Evolutionary conservation across 2,888 invertebrate genomes (phyloP).

Genomic region (Prosopocoilus inquinatus): DNA sequence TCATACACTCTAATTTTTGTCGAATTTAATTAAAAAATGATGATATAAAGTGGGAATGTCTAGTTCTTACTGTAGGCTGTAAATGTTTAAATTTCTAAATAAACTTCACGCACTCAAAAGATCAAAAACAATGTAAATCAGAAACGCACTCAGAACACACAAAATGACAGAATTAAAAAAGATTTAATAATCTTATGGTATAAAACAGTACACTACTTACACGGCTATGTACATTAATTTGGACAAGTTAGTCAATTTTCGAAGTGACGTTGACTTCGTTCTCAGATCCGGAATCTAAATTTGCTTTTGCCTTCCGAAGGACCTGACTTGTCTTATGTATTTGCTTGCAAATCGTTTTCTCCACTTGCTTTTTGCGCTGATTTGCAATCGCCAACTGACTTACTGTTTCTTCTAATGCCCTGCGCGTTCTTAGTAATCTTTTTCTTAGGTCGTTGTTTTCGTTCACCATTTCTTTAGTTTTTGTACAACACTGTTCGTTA

Average conservation of each 20-base stretch:
- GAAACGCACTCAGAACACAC: no score
- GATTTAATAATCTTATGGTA: constrained; percentile 4
- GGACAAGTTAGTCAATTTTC: constrained; percentile 38
- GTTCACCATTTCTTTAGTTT: constrained; percentile 41
- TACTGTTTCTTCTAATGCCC: constrained; percentile 74
- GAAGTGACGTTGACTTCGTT: constrained; percentile 37
- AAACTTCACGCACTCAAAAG: no score
- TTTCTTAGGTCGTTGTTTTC: constrained; percentile 72
- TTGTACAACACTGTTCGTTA: constrained; percentile 41
- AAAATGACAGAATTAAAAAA: background rate
- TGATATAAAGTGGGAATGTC: no score
- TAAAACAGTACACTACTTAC: constrained; percentile 13
- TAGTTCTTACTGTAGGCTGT: no score
- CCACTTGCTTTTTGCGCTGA: constrained; percentile 76
- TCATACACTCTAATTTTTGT: background rate
- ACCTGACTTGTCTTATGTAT: constrained; percentile 78
- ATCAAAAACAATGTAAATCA: no score
- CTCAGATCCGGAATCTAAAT: constrained; percentile 60
- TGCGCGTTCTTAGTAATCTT: constrained; percentile 68
- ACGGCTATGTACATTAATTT: constrained; percentile 33
- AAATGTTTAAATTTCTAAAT: no score
- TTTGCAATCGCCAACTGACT: constrained; percentile 74
- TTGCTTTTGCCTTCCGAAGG: constrained; percentile 70
- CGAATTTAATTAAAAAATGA: background rate
- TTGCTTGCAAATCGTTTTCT: constrained; percentile 79